Percentiles rank a stretch among this genome's conserved stretches.
These are phyloP conservation scores for Sylvicola cinctus DNA, from an alignment of 2,888 invertebrate genomes.

Conservation along the genomic window DNA sequence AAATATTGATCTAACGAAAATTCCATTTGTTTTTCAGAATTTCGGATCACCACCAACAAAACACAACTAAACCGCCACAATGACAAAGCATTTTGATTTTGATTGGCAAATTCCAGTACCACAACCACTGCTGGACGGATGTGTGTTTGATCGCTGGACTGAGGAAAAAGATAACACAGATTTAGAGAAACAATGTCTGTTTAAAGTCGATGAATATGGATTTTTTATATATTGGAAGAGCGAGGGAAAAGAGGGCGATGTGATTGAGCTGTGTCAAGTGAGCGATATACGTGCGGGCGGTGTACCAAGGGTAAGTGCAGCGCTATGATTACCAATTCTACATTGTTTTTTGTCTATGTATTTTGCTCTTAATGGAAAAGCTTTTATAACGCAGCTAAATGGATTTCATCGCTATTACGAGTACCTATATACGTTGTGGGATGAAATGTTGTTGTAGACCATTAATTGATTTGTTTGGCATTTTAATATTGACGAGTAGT, in stretches of 20 bases:
- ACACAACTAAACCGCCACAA: too few species aligned
- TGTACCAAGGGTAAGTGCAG: slow-evolving; percentile 57
- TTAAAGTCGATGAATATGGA: slow-evolving; percentile 92
- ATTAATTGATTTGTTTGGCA: too few species aligned
- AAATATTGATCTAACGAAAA: too few species aligned
- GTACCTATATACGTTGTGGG: too few species aligned
- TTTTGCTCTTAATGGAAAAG: too few species aligned
- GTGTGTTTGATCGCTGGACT: slow-evolving; percentile 91
- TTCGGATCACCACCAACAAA: too few species aligned
- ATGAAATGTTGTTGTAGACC: too few species aligned
- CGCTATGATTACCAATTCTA: too few species aligned
- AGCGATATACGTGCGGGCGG: slow-evolving; percentile 90
- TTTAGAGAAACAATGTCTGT: slow-evolving; percentile 66
- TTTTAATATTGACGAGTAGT: too few species aligned
- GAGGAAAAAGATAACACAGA: slow-evolving; percentile 91
- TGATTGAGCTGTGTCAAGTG: slow-evolving; percentile 95
- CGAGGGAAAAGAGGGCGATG: slow-evolving; percentile 94
- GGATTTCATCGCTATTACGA: too few species aligned
- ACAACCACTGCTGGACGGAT: slow-evolving; percentile 55
- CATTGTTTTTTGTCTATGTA: neutral
- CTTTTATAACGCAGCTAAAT: too few species aligned
- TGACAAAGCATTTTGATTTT: slow-evolving; percentile 98
- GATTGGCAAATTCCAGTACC: slow-evolving; percentile 95
- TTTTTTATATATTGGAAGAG: slow-evolving; percentile 99
- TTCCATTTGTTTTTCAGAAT: too few species aligned